Conservation (phyloP, 2,113 vertebrate genomes). For the Lucifuga dentata region DNA sequence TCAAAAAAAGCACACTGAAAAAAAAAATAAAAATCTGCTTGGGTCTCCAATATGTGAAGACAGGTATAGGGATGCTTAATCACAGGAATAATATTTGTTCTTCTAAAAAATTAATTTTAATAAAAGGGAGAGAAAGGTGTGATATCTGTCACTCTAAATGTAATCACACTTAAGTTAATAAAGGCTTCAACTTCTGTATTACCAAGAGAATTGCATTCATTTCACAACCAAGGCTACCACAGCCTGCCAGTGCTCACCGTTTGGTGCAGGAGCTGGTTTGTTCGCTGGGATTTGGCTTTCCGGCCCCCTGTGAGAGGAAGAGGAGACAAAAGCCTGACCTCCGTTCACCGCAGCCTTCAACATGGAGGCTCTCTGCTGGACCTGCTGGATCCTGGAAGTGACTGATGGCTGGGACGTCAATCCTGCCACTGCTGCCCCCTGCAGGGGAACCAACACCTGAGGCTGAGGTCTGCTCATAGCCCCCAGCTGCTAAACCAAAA, state of each 20-base stretch:
- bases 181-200: too few relatives aligned
- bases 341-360: slow-evolving; percentile 65
- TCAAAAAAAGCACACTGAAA: too few relatives aligned
- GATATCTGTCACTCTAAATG: too few relatives aligned
- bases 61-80: too few relatives aligned
- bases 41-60: too few relatives aligned
- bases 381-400: slow-evolving; percentile 53
- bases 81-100: too few relatives aligned
- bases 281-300: slow-evolving; percentile 12
- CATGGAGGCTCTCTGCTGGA: slow-evolving; percentile 63
- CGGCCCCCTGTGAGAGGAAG: slow-evolving; percentile 28
- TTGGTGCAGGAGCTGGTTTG: slow-evolving; percentile 33
- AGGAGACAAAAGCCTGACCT: slow-evolving; percentile 68
- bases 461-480: slow-evolving; percentile 70
- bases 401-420: slow-evolving; percentile 1
- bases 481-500: slow-evolving; percentile 35
- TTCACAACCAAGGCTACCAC: too few relatives aligned
- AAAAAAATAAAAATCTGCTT: too few relatives aligned
- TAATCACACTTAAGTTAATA: too few relatives aligned
- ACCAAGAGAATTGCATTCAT: too few relatives aligned
- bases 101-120: too few relatives aligned
- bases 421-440: slow-evolving; percentile 28
- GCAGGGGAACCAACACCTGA: slow-evolving; percentile 70
- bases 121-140: too few relatives aligned
- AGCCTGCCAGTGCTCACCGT: slow-evolving; percentile 63